Evolutionary conservation across 2,113 vertebrate genomes (phyloP).

Genomic region (Trichechus manatus): DNA sequence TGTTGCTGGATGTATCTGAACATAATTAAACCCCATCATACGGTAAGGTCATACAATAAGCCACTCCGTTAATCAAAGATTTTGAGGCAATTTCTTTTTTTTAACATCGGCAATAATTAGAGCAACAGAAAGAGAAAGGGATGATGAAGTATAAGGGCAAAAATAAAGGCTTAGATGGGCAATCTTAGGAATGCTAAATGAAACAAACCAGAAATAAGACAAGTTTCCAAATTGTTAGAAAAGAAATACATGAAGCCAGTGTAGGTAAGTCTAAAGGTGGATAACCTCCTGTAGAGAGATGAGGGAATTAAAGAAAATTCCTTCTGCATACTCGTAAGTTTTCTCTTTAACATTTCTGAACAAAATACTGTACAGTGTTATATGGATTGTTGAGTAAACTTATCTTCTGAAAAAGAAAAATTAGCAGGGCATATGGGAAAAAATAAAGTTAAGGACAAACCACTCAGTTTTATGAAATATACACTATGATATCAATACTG

Average conservation of each 20-base stretch:
- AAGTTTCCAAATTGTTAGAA: background rate
- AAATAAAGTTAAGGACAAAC: background rate
- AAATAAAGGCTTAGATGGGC: background rate
- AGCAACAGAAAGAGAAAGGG: background rate
- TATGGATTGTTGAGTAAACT: background rate
- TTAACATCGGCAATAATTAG: background rate
- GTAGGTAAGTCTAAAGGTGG: background rate
- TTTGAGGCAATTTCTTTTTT: background rate
- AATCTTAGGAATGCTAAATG: background rate
- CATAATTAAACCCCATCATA: background rate
- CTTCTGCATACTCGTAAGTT: background rate
- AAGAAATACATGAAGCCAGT: background rate
- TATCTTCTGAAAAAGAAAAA: background rate
- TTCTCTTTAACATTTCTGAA: background rate
- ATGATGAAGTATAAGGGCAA: background rate
- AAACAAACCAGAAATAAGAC: background rate
- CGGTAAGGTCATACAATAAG: background rate
- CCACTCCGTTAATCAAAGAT: background rate
- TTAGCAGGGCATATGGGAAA: background rate
- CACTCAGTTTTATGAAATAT: background rate
- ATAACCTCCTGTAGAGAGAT: fast-evolving
- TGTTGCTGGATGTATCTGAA: background rate
- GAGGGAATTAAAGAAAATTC: background rate
- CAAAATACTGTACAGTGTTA: background rate
- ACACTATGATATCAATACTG: background rate